These are phyloP conservation scores for Podiceps cristatus DNA, from an alignment of 2,113 vertebrate genomes.

Conservation along the genomic window DNA sequence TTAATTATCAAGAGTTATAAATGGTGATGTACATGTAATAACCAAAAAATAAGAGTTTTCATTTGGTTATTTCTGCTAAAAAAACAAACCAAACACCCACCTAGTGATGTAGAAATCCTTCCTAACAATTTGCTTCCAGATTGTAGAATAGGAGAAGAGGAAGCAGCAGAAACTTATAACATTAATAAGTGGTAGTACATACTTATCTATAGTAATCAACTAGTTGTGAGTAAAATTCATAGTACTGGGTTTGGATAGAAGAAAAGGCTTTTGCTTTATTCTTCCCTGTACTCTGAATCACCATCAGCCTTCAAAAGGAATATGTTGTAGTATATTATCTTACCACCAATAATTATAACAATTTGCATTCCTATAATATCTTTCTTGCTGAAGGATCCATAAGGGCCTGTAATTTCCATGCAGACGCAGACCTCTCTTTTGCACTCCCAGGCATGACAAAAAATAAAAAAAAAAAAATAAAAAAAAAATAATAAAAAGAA, in stretches of 20 bases:
- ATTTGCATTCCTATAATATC: neutral
- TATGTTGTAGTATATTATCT: neutral
- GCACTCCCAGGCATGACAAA: neutral
- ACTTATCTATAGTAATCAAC: neutral
- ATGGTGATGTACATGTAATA: neutral
- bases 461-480: neutral
- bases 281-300: neutral
- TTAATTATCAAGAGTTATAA: neutral
- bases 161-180: neutral
- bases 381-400: neutral
- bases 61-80: neutral
- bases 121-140: neutral
- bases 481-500: too few relatives aligned
- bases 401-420: neutral
- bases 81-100: neutral
- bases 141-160: neutral
- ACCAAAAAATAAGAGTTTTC: neutral
- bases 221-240: neutral
- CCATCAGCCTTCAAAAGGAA: neutral
- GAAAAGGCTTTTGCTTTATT: neutral
- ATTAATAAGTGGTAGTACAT: accelerated
- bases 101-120: neutral
- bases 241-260: neutral
- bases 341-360: neutral
- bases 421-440: neutral